phyloP scores from a whole-genome alignment of 2,888 invertebrate species.

The Tinea trinotella region DNA sequence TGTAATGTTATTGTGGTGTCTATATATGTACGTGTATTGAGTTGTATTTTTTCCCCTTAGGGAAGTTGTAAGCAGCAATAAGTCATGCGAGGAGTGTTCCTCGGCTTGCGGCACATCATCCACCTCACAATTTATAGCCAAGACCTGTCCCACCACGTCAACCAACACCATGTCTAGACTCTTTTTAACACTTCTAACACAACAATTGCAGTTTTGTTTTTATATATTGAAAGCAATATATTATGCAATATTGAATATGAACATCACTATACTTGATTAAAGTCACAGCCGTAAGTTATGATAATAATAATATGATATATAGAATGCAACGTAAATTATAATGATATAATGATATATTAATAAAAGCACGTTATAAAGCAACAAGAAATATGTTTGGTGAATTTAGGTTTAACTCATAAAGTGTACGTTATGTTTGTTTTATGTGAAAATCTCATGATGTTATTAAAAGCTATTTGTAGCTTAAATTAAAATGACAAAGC shows the following conservation, averaged over 20 bases:
- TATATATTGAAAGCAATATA: no score
- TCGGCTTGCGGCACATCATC: slow-evolving; percentile 12
- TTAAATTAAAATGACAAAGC: slow-evolving; percentile 48
- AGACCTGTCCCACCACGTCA: slow-evolving; percentile 2
- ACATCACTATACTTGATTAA: no score
- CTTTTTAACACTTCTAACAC: not conserved
- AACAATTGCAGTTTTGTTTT: no score
- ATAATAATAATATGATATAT: no score
- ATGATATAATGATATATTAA: not conserved
- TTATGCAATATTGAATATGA: no score
- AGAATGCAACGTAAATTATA: no score
- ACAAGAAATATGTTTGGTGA: not conserved
- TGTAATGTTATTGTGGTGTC: not conserved
- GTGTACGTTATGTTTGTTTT: not conserved
- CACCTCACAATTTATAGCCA: slow-evolving; percentile 10
- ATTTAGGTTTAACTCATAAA: not conserved
- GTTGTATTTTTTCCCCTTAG: slow-evolving; percentile 3
- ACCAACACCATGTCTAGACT: not conserved
- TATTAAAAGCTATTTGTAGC: slow-evolving; percentile 62
- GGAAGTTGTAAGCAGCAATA: slow-evolving; percentile 13
- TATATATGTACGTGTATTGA: not conserved
- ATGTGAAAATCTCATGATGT: slow-evolving; percentile 38
- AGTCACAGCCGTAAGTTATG: no score
- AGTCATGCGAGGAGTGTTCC: slow-evolving; percentile 5
- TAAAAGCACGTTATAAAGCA: not conserved